Conservation (phyloP, 2,797 vertebrate species). For the Catharus ustulatus region DNA sequence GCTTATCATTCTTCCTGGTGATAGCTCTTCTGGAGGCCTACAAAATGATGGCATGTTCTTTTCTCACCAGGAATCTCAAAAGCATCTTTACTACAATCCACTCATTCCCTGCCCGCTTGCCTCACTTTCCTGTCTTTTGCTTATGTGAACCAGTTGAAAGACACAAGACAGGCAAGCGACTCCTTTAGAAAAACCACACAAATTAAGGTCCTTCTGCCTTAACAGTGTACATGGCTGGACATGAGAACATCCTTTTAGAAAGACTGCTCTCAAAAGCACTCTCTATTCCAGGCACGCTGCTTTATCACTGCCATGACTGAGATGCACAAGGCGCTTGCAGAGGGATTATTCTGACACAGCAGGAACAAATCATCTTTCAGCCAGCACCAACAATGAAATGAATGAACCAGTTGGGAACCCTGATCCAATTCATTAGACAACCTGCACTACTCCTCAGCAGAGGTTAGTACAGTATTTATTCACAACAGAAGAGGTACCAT, state of each 20-base stretch:
- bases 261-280: neutral
- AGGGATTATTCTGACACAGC: neutral
- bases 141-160: neutral
- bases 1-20: neutral
- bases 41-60: neutral
- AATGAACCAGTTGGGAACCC: neutral
- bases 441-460: neutral
- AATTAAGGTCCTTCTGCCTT: neutral
- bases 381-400: neutral
- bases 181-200: neutral
- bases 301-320: neutral
- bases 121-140: neutral
- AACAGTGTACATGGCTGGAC: neutral
- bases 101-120: neutral
- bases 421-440: neutral
- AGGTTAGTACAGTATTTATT: neutral
- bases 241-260: neutral
- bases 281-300: neutral
- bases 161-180: neutral
- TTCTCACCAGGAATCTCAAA: neutral
- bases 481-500: slow-evolving; percentile 5
- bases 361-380: slow-evolving; percentile 18
- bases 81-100: neutral
- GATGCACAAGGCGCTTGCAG: neutral
- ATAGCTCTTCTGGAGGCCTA: neutral